phyloP scores from a whole-genome alignment of 2,797 vertebrate species.

The Phalanger gymnotis region DNA sequence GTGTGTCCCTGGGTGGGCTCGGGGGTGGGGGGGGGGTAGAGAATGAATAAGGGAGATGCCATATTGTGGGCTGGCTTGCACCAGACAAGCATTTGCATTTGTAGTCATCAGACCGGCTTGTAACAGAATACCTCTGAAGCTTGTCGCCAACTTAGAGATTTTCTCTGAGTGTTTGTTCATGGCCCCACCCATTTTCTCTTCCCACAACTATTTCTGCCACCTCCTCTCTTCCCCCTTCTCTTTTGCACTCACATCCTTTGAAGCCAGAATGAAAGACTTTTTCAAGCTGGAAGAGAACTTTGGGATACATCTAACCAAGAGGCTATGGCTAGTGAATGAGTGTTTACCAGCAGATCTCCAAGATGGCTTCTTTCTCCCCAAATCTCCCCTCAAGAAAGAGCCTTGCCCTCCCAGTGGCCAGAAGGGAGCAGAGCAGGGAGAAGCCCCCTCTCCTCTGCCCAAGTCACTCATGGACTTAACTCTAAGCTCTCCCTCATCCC shows the following conservation, averaged over 20 bases:
- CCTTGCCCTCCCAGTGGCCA: neutral
- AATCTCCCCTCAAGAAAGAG: neutral
- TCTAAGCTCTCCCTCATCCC: neutral
- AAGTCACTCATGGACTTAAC: neutral
- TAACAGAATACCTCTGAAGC: neutral
- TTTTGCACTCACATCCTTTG: neutral
- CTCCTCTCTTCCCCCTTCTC: neutral
- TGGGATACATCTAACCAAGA: neutral
- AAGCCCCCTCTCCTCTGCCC: neutral
- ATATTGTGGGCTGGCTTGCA: neutral
- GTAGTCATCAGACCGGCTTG: neutral
- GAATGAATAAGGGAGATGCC: neutral
- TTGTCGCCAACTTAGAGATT: neutral
- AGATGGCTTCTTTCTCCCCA: neutral
- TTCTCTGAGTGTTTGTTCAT: neutral
- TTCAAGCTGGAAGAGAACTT: neutral
- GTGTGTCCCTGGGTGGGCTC: neutral
- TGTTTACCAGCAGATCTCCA: neutral
- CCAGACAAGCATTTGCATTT: neutral
- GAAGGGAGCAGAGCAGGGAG: neutral
- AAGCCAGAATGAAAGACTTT: neutral
- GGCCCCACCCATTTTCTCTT: neutral
- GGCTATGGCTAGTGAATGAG: neutral
- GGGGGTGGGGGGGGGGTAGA: neutral
- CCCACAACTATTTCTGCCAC: neutral